Conservation (phyloP, 2,797 vertebrate species). For the Typhlichthys subterraneus region DNA sequence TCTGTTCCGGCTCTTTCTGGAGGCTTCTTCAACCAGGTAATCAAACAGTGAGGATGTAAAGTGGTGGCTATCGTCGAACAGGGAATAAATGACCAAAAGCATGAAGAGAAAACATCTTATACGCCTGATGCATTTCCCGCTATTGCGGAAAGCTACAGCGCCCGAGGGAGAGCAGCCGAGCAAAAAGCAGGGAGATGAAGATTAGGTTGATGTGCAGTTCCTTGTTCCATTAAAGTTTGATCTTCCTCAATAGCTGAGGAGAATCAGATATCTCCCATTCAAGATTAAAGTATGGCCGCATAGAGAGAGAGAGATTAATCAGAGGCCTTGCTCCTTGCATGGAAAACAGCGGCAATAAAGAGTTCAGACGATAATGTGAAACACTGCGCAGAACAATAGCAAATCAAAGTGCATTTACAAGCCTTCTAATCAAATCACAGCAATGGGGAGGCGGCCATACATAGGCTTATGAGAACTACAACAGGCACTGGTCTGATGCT, state of each 20-base stretch:
- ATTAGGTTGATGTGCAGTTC: conserved; percentile 77
- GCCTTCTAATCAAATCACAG: conserved; percentile 71
- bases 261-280: conserved; percentile 77
- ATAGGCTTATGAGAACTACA: conserved; percentile 53
- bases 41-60: conserved; percentile 62
- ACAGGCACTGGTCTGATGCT: conserved; percentile 64
- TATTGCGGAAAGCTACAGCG: conserved; percentile 71
- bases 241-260: conserved; percentile 78
- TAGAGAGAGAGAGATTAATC: conserved; percentile 75
- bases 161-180: conserved; percentile 65
- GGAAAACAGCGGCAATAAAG: conserved; percentile 78
- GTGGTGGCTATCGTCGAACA: conserved; percentile 62
- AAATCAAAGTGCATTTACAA: conserved; percentile 67
- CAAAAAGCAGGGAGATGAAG: conserved; percentile 72
- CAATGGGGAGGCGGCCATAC: conserved; percentile 40
- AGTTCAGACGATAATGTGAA: conserved; percentile 76
- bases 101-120: conserved; percentile 72
- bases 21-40: conserved; percentile 50
- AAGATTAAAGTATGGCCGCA: conserved; percentile 77
- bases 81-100: conserved; percentile 72
- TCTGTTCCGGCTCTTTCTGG: conserved; percentile 31
- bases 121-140: conserved; percentile 74
- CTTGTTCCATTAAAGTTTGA: conserved; percentile 79
- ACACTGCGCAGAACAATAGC: conserved; percentile 72
- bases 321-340: conserved; percentile 71